Evolutionary conservation across 2,888 invertebrate species (phyloP).

Genomic region (Strigamia maritima): DNA sequence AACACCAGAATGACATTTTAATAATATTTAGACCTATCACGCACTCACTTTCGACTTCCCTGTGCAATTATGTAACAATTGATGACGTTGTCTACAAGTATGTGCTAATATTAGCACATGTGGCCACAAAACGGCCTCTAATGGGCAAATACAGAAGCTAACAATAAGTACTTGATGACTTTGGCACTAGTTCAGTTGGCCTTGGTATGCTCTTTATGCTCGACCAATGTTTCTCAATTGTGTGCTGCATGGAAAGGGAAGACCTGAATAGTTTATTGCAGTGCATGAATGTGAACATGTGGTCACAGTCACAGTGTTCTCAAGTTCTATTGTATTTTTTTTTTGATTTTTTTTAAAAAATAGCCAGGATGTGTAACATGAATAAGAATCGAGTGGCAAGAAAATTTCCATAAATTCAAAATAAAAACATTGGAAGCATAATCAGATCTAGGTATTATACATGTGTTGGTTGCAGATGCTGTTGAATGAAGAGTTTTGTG

Average conservation of each 20-base stretch:
- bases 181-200: constrained; percentile 9
- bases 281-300: too few relatives aligned
- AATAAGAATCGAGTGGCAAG: too few relatives aligned
- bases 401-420: too few relatives aligned
- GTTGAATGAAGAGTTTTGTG: background rate
- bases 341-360: too few relatives aligned
- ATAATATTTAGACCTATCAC: background rate
- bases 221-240: background rate
- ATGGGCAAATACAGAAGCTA: constrained; percentile 20
- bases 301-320: too few relatives aligned
- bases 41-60: background rate
- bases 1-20: background rate
- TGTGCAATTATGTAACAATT: background rate
- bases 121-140: constrained; percentile 23
- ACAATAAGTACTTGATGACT: constrained; percentile 7
- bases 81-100: background rate
- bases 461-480: too few relatives aligned
- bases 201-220: background rate
- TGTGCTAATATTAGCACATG: constrained; percentile 12
- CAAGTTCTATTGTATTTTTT: too few relatives aligned
- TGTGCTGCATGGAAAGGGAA: too few relatives aligned
- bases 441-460: too few relatives aligned
- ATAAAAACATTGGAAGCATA: too few relatives aligned
- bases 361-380: too few relatives aligned
- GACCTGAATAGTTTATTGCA: too few relatives aligned